Evolutionary conservation across 2,113 vertebrate species (phyloP), one percentile per base, ranked within the genome.

Genomic region (Bagarius yarrelli): DNA sequence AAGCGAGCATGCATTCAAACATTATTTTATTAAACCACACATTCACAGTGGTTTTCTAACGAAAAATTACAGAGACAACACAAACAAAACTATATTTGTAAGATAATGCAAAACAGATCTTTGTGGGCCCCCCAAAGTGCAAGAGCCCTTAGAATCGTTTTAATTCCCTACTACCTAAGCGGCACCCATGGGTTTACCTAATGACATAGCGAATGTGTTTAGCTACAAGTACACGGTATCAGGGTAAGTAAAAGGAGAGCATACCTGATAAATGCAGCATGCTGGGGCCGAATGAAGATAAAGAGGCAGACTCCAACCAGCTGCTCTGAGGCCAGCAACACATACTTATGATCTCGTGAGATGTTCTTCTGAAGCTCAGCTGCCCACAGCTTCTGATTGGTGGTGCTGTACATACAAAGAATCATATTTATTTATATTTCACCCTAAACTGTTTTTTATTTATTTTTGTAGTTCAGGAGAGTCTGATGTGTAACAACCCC

Each of bases 371-470:
- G 98, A 40, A 99, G 92, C 87, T 99, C 98, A 70, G 92, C 96
- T 8, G 97, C 97, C 98, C 98, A 99, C 16, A 98, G 92, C 89
- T 99, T 99, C 91, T 99, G 97, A 87, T 99, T 99, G 1, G 97
- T 97, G 53, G 98, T 99, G 93, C 98, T 99, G 88, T 0, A 16
- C 19, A 73, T 87, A 56, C n/a, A 72, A 84, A 83, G 85, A 15
- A 80, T 27, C 23, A 67, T 14, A 57, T 57, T 27, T n/a, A 53
- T 23, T 16, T 13, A 70, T 25, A 47, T 25, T 70, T 70, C 8
- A 47, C 13, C 23, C 4, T 8, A 70, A 69, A 71, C 47, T 69
- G 32, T 66, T n/a, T n/a, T n/a, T n/a, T n/a, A n/a, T n/a, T n/a
- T n/a, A n/a, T n/a, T n/a, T 44, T 23, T 14, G 23, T 36, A 64